Base-by-base conservation (phyloP, 2,113 vertebrate genomes). In the Fulica atra region DNA sequence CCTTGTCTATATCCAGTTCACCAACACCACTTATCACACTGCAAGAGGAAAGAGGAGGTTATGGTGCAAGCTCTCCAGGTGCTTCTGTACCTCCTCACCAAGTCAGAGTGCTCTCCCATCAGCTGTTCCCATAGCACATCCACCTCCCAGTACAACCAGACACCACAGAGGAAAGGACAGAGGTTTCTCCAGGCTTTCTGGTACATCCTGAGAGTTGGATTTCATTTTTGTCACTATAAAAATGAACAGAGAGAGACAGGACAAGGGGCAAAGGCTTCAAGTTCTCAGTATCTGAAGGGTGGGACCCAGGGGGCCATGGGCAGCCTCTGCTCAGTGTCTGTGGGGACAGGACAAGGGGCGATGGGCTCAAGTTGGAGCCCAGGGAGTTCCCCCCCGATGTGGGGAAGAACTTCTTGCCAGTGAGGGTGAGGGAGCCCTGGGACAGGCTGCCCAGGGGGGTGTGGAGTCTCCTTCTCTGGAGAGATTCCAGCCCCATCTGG, bases 11-110 rank as follows among this genome's bases (percentile, higher is more conserved):
- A 87, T 99, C 99, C 97, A 99, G 78, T 83, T 99, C 99, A 10
- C 99, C 99, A 4, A 99, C 98, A 2, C 99, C 99, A 3, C 98
- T 99, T 91, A 99, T 99, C 48, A 99, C 98, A 12, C 99, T 99
- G 86, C 6, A 10, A 72, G 68, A 46, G 24, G 68, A 61, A 70
- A 86, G 48, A 51, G 38, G 28, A 33, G 20, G 16, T 9, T 35
- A 7, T 4, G 77, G 31, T 5, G 23, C 11, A n/a, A 36, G 20
- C 5, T 46, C 13, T 18, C 16, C 1, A 7, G 33, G 16, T 1
- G 6, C 1, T 65, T 18, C 10, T 0, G 0, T 7, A 46, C 3
- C 10, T 28, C 20, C 4, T 8, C 16, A 19, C 0, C 33, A 19
- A 12, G 17, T n/a, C 31, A 42, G 16, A 21, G 18, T 2, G 29